Conservation (phyloP, 1,140 invertebrate genomes). For the Drosophila bocki region DNA sequence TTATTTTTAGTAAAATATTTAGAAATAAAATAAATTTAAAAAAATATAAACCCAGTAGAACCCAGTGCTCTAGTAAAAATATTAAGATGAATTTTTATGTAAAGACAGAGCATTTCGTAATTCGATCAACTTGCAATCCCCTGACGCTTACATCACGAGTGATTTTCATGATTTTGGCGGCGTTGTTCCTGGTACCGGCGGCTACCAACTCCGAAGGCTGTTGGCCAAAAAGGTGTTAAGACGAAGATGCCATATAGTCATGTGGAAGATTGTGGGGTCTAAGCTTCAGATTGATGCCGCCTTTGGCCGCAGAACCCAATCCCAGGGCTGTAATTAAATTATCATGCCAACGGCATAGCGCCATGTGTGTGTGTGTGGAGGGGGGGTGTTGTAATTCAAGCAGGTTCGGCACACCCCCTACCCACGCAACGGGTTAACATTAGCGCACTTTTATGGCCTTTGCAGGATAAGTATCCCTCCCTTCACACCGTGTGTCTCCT, state of each 20-base stretch:
- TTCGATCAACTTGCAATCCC: not conserved
- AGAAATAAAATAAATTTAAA: too few relatives aligned
- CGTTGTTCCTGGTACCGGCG: not conserved
- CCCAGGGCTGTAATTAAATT: slow-evolving; percentile 77
- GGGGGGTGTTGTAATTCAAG: slow-evolving; percentile 70
- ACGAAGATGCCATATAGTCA: slow-evolving; percentile 48
- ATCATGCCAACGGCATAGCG: slow-evolving; percentile 64
- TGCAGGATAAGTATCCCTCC: slow-evolving; percentile 61
- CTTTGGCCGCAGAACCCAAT: slow-evolving; percentile 47
- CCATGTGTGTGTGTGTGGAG: slow-evolving; percentile 4
- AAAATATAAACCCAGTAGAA: too few relatives aligned
- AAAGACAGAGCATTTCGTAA: slow-evolving; percentile 1
- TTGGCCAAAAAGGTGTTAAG: slow-evolving; percentile 60
- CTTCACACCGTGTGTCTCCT: slow-evolving; percentile 7
- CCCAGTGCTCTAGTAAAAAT: too few relatives aligned
- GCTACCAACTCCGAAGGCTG: slow-evolving; percentile 23
- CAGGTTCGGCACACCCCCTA: slow-evolving; percentile 26
- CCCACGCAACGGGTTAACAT: slow-evolving; percentile 75
- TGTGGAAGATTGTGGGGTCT: slow-evolving; percentile 68
- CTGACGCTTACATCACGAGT: not conserved
- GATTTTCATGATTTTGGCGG: slow-evolving; percentile 29
- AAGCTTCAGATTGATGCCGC: slow-evolving; percentile 76
- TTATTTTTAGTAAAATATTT: too few relatives aligned
- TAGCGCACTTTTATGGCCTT: slow-evolving; percentile 78
- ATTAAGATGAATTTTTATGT: too few relatives aligned